Evolutionary conservation across 2,888 invertebrate genomes (phyloP).

Genomic region (Penaeus monodon): DNA sequence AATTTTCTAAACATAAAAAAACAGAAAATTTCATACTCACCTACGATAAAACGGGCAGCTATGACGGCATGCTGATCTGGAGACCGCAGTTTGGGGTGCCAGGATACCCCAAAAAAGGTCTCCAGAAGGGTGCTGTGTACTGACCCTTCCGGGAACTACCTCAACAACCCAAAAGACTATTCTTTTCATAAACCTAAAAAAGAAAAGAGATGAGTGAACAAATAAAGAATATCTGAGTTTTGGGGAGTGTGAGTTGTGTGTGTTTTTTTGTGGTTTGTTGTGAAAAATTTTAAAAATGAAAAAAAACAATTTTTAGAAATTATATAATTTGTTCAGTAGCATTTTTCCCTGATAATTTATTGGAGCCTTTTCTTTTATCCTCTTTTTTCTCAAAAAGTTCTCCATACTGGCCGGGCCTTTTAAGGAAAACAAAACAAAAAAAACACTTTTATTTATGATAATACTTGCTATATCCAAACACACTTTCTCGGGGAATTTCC

Average conservation of each 20-base stretch:
- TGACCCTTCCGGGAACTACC: constrained; percentile 68
- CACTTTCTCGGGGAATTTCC: too few species aligned
- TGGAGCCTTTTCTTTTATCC: not conserved
- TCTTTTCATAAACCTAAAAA: constrained; percentile 73
- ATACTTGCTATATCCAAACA: too few species aligned
- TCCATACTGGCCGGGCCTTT: constrained; percentile 54
- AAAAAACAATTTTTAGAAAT: too few species aligned
- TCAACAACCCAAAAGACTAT: constrained; percentile 74
- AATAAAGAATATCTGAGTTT: too few species aligned
- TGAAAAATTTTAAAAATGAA: too few species aligned
- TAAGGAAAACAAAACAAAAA: not conserved
- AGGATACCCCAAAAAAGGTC: constrained; percentile 71
- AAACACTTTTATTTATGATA: not conserved
- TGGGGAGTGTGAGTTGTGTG: too few species aligned
- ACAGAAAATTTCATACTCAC: constrained; percentile 67
- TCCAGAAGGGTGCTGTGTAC: constrained; percentile 67
- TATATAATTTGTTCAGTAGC: constrained; percentile 47
- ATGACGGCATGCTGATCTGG: constrained; percentile 72
- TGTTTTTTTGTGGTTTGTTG: too few species aligned
- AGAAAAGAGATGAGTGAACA: too few species aligned
- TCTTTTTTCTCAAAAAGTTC: constrained; percentile 34
- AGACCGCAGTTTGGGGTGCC: constrained; percentile 70
- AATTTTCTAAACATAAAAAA: not conserved
- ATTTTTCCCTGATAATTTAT: constrained; percentile 51
- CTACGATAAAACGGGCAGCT: constrained; percentile 71